Evolutionary conservation across 2,888 invertebrate species (phyloP), one percentile per base, ranked within the genome.

Genomic region (Dryadula phaetusa): DNA sequence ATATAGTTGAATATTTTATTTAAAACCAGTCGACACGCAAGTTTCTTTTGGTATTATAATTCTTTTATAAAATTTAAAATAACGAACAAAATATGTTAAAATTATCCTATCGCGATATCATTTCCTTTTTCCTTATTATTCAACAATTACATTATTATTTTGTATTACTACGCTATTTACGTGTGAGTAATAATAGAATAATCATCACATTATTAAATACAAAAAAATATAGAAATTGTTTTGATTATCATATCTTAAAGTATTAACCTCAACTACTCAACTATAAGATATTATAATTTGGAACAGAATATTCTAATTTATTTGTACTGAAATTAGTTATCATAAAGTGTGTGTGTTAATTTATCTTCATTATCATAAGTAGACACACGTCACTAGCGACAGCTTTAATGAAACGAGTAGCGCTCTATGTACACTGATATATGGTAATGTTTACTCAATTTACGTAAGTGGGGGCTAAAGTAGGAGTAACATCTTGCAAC

Each of bases 331-430:
- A 60, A 60, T 60, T 46, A 46, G 60, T 18, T 32, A 46, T 20
- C 44, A 60, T 20, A 46, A 60, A 8, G 32, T 60, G 7, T 44
- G 7, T 44, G 46, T 2, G 44, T 32, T 28, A 52, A 66, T 62
- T 66, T 62, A 28, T 67, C 58, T 52, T 67, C 42, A 63, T 58
- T 67, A 63, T 58, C 63, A 67, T 63, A 67, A 67, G 58, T 28
- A 60, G 18, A 22, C 42, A 63, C 52, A 44, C 56, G 56, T 67
- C 67, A 58, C 34, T 20, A 46, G 28, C 60, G 60, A 46, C 60
- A 46, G 18, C 18, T 14, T 28, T 46, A 60, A 60, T 60, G 25
- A 46, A 60, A 60, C 8, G 56, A 56, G 56, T 56, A 56, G 40
- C 56, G 25, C 56, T 8, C 14, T 56, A 56, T 25, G 22, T 56